phyloP scores from a whole-genome alignment of 1,140 invertebrate genomes.

The Drosophila leontia region DNA sequence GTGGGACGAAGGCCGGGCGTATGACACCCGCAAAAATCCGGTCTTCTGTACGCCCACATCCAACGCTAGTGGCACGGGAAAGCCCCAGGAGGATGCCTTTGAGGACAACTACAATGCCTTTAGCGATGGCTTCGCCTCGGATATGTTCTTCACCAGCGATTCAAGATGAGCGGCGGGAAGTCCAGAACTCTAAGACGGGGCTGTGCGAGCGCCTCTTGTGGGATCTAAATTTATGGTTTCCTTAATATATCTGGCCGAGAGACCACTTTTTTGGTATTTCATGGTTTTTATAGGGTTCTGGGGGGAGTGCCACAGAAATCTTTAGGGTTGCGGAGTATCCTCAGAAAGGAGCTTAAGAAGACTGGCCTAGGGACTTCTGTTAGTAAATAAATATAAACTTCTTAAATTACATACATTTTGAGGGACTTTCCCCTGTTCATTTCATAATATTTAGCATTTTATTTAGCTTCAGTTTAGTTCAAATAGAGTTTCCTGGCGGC shows the following conservation, averaged over 20 bases:
- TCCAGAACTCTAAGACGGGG: neutral
- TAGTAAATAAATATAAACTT: neutral
- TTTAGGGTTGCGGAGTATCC: neutral
- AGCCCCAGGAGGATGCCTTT: neutral
- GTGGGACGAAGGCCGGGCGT: conserved; percentile 11
- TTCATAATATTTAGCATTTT: conserved; percentile 48
- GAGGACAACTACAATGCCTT: conserved; percentile 30
- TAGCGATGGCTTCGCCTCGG: conserved; percentile 60
- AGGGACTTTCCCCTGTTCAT: neutral
- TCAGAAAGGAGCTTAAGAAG: neutral
- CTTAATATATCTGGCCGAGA: neutral
- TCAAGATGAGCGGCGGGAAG: conserved; percentile 12
- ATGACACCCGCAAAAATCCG: conserved; percentile 39
- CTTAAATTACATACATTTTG: neutral
- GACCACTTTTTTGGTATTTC: neutral
- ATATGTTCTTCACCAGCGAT: conserved; percentile 47
- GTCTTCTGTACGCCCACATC: conserved; percentile 44
- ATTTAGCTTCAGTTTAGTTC: conserved; percentile 50
- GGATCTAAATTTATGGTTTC: conserved; percentile 9
- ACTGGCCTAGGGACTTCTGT: neutral
- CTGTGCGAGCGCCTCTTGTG: neutral
- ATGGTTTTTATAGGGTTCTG: neutral
- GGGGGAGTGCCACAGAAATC: neutral
- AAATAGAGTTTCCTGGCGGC: conserved; percentile 35
- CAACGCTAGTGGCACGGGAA: neutral